phyloP scores from a whole-genome alignment of 2,113 vertebrate species.

The Poicephalus meyeri region DNA sequence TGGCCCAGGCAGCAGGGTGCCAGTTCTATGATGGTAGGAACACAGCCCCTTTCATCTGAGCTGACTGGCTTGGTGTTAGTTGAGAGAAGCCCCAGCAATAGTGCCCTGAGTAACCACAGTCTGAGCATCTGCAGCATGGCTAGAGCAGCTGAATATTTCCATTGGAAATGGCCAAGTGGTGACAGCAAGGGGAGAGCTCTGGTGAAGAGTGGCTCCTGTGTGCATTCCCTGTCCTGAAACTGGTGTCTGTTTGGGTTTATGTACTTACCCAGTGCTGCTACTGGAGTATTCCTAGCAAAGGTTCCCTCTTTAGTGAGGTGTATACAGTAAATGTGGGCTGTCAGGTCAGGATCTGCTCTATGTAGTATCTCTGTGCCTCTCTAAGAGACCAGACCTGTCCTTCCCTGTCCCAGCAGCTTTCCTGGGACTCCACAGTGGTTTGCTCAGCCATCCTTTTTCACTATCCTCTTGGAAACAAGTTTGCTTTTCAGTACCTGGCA shows the following conservation, averaged over 20 bases:
- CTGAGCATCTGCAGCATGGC: not conserved
- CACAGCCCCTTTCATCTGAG: not conserved
- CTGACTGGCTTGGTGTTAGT: not conserved
- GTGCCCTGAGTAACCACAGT: not conserved
- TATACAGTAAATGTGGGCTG: fast-evolving
- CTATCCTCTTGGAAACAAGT: fast-evolving
- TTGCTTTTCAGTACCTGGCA: not conserved
- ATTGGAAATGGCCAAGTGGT: not conserved
- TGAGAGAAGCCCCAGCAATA: not conserved
- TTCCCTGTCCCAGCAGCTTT: not conserved
- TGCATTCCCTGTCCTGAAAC: not conserved
- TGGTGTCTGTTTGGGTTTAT: not conserved
- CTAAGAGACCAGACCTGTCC: not conserved
- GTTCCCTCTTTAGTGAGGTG: not conserved
- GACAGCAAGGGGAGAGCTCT: not conserved
- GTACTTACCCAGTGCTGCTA: not conserved
- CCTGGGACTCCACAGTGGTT: not conserved
- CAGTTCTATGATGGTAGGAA: not conserved
- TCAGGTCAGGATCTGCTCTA: not conserved
- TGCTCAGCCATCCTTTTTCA: fast-evolving
- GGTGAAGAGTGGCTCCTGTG: not conserved
- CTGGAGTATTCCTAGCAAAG: not conserved
- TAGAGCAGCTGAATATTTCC: not conserved
- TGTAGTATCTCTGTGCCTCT: not conserved
- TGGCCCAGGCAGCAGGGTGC: not conserved